Conservation (phyloP, 2,797 vertebrate species). For the Moxostoma hubbsi region DNA sequence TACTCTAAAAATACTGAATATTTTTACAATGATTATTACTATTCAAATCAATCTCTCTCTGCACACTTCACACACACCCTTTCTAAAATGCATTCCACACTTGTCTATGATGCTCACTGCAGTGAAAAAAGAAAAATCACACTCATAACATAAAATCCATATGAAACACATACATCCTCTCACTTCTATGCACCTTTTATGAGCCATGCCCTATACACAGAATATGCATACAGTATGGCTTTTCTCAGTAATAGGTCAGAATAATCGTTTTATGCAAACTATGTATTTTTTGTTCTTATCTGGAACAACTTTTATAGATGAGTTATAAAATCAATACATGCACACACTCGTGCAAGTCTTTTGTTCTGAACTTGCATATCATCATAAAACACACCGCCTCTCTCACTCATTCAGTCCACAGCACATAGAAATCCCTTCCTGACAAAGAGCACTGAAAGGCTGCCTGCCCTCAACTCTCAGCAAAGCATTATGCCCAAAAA, state of each 20-base stretch:
- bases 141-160: constrained; percentile 25
- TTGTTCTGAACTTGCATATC: not conserved
- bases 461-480: not conserved
- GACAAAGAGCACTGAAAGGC: not conserved
- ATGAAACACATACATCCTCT: constrained; percentile 18
- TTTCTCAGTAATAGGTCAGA: constrained; percentile 4
- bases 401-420: constrained; percentile 9
- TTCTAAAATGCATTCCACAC: constrained; percentile 25
- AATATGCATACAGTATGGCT: too few relatives aligned
- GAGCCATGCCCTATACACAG: too few relatives aligned
- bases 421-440: constrained; percentile 21
- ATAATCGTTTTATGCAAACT: not conserved
- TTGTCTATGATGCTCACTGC: not conserved
- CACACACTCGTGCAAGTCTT: not conserved
- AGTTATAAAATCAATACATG: constrained; percentile 5
- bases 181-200: constrained; percentile 1
- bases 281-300: constrained; percentile 37
- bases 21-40: not conserved
- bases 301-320: constrained; percentile 16
- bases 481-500: constrained; percentile 34
- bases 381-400: not conserved
- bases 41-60: constrained; percentile 17
- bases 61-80: not conserved
- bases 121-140: constrained; percentile 7
- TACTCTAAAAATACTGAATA: not conserved